phyloP scores from a whole-genome alignment of 2,888 invertebrate genomes.

The Pogonocherus hispidulus region DNA sequence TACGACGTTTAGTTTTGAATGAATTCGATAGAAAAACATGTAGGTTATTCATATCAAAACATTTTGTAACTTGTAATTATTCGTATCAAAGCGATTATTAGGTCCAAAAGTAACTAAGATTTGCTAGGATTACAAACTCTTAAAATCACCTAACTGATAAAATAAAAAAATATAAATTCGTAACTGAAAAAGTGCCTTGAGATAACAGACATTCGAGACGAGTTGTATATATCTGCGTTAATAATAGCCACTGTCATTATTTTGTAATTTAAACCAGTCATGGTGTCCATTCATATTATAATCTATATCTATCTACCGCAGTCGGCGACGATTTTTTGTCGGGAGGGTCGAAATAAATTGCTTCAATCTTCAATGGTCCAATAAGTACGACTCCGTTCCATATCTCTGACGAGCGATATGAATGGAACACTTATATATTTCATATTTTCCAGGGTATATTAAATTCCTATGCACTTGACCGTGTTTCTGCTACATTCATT shows the following conservation, averaged over 20 bases:
- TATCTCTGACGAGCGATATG: slow-evolving; percentile 33
- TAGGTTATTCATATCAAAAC: too few species aligned
- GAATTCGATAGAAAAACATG: too few species aligned
- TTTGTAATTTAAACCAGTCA: neutral
- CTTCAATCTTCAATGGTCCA: slow-evolving; percentile 34
- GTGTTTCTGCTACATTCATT: slow-evolving; percentile 25
- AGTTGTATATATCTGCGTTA: neutral
- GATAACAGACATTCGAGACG: too few species aligned
- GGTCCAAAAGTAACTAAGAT: too few species aligned
- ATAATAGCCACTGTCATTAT: neutral
- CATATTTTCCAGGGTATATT: slow-evolving; percentile 42
- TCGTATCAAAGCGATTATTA: too few species aligned
- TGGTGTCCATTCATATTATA: neutral
- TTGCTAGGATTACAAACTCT: too few species aligned
- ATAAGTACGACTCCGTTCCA: slow-evolving; percentile 26
- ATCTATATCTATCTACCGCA: too few species aligned
- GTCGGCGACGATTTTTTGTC: slow-evolving; percentile 1
- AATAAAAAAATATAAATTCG: too few species aligned
- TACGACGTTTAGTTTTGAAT: too few species aligned
- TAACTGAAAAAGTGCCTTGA: neutral
- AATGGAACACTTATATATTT: slow-evolving; percentile 42
- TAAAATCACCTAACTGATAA: too few species aligned
- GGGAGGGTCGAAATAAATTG: slow-evolving; percentile 12
- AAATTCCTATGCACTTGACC: slow-evolving; percentile 48
- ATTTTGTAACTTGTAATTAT: too few species aligned